Evolutionary conservation across 2,113 vertebrate species (phyloP), one percentile per base, ranked within the genome.

Genomic region (Phalacrocorax pelagicus): DNA sequence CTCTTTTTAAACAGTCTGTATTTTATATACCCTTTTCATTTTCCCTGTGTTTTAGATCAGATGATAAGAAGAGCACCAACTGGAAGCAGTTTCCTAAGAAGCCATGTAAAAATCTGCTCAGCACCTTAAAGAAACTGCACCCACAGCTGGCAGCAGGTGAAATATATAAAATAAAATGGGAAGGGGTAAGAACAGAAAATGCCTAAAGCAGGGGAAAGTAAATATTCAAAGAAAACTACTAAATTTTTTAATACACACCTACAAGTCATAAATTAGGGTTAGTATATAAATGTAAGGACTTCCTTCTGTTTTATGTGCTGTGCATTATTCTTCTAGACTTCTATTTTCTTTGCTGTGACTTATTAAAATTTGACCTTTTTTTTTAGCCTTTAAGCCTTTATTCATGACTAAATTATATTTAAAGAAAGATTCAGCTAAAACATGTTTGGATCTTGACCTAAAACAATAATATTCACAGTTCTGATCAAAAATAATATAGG

Each of bases 61-160:
- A 99, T 90, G 99, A 99, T 91, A 99, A 99, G 98, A 99, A 98
- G 97, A 98, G 78, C 96, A 97, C 96, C 94, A 99, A 96, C 98
- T 99, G 99, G 99, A 99, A 99, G 80, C 99, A 99, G 73, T 99
- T 99, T 94, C 99, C 99, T 55, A 99, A 99, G 98, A 99, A 99
- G 88, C 99, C 99, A 2, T 98, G 99, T 97, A 99, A 99, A 98
- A 98, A 88, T 96, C 98, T 99, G 24, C 94, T 99, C 22, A 98
- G 98, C 97, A 98, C 98, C 22, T 98, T 99, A 86, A 98, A 95
- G 98, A 99, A 99, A 96, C 96, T 99, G 86, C 97, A 99, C 95
- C 98, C 98, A 61, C 99, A 99, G 88, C 98, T 99, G 63, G 98
- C 97, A 96, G 98, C 98, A 89, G 99, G 99, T 99, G 98, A 97